Evolutionary conservation across 2,888 invertebrate species (phyloP).

Genomic region (Psylliodes chrysocephalus): DNA sequence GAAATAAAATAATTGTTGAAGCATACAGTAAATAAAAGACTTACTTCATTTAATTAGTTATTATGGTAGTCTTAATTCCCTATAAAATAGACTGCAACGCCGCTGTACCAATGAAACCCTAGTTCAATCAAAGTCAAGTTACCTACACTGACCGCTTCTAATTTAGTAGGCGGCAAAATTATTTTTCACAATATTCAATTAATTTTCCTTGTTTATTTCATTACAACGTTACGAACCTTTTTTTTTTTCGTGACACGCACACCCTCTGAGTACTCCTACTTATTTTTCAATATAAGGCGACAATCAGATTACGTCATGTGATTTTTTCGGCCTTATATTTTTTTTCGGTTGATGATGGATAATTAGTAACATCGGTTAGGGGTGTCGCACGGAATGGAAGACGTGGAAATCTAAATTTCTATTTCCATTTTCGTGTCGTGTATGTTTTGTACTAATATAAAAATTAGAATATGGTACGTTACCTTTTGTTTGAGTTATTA

Average conservation of each 20-base stretch:
- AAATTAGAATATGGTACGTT: too few relatives aligned
- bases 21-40: too few relatives aligned
- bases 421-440: too few relatives aligned
- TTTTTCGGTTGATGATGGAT: constrained; percentile 20
- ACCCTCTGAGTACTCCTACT: constrained; percentile 1
- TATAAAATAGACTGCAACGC: constrained; percentile 6
- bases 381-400: constrained; percentile 18
- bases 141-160: constrained; percentile 41
- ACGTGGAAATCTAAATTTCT: too few relatives aligned
- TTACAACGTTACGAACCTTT: constrained; percentile 31
- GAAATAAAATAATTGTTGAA: too few relatives aligned
- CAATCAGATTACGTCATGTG: constrained; percentile 30
- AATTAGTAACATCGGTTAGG: constrained; percentile 19
- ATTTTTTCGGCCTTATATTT: constrained; percentile 16
- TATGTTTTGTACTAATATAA: too few relatives aligned
- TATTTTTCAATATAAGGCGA: constrained; percentile 34
- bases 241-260: constrained; percentile 9
- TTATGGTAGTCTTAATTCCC: not conserved
- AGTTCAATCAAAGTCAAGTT: constrained; percentile 54
- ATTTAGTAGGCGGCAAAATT: constrained; percentile 48
- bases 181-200: constrained; percentile 51
- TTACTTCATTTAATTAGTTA: too few relatives aligned
- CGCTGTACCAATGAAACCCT: constrained; percentile 32
- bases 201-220: constrained; percentile 46
- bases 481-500: too few relatives aligned